A percentile compares a stretch with the other conserved stretches of the same genome.
Evolutionary conservation across 2,797 vertebrate species (phyloP).

Genomic region (Acropternis orthonyx): DNA sequence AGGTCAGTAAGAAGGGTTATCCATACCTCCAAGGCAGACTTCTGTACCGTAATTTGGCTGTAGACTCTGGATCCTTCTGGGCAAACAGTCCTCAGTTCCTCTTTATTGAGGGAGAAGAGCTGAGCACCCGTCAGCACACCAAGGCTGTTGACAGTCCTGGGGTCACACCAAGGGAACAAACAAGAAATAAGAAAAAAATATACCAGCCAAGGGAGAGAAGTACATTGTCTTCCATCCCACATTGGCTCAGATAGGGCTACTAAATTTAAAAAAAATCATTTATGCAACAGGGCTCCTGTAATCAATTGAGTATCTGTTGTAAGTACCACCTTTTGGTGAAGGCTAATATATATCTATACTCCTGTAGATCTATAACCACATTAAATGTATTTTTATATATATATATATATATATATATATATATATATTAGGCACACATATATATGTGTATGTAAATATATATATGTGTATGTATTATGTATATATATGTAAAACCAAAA

Average conservation of each 20-base stretch:
- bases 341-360: background rate
- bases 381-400: background rate
- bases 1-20: background rate
- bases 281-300: background rate
- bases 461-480: background rate
- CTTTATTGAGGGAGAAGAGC: conserved; percentile 97
- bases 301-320: background rate
- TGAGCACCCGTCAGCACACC: conserved; percentile 93
- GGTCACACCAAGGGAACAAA: background rate
- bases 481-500: background rate
- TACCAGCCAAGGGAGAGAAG: background rate
- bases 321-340: background rate
- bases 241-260: background rate
- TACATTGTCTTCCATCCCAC: background rate
- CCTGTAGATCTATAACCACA: background rate
- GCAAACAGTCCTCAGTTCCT: conserved; percentile 93
- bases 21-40: conserved; percentile 90
- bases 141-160: conserved; percentile 91
- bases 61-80: conserved; percentile 92
- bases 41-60: conserved; percentile 94
- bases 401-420: background rate
- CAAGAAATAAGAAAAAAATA: background rate
- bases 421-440: background rate
- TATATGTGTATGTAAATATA: background rate
- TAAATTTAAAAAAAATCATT: background rate